Evolutionary conservation across 23 tunicate genomes (phyloP), one percentile per base, ranked within the genome.

Genomic region (Trididemnum nubilum): DNA sequence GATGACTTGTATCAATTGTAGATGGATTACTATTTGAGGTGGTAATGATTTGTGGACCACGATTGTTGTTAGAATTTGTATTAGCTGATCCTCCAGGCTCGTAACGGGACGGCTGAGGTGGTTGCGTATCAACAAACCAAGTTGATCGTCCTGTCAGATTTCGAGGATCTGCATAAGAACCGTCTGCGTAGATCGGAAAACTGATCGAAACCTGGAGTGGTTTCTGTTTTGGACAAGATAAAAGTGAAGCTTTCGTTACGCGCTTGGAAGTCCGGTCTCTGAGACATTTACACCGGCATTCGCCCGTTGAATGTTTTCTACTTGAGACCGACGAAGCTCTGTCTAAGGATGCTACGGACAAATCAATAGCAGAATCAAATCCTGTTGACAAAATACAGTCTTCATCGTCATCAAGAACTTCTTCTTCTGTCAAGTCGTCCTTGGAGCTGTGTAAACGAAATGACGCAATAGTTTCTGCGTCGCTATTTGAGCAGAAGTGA

Each of bases 291-390:
- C 67, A 61, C 67, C 67, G 28, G n/a, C 67, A 61, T 61, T 4
- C 29, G 18, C 67, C n/a, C 12, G 12, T 44, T 15, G 67, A n/a
- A 22, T 22, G 26, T 4, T 61, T 24, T 24, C 28, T 61, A 4
- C 28, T 22, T 22, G 28, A 23, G 26, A 24, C 26, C 4, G 67
- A 21, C 3, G 67, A 61, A 61, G 29, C 26, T n/a, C 67, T 22
- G 29, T 61, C 67, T n/a, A 61, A 67, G 7, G 74, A 67, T 12
- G 33, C 2, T 7, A 24, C 25, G 9, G 74, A 67, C 9, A 67
- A 32, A 33, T 67, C 74, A 31, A 67, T 67, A 12, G 74, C 74
- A 30, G 74, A 67, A 33, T 67, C 74, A 5, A 12, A 67, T 33
- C 25, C 7, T 5, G 37, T 33, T 3, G 74, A 67, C 7, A 33